Conservation (phyloP, 53 echinoderm and acorn worm genomes). For the Echinarachnius parma region DNA sequence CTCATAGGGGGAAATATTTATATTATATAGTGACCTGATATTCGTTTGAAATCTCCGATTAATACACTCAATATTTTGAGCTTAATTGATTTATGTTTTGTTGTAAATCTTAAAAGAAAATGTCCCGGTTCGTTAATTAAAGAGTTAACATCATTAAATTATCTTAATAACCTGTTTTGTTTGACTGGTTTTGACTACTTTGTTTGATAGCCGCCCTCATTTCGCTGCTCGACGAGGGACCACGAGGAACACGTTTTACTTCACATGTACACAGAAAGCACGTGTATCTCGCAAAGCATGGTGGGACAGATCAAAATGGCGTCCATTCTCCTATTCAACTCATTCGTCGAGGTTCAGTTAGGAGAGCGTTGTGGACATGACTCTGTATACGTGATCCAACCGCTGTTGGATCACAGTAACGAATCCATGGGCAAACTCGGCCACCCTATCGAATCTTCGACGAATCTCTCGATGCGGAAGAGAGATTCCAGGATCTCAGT, state of each 20-base stretch:
- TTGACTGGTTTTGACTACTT: background rate
- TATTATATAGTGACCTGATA: no score
- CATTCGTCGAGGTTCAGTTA: conserved; percentile 88
- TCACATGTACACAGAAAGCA: conserved; percentile 82
- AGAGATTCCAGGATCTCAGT: conserved; percentile 70
- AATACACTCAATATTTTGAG: no score
- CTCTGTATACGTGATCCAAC: conserved; percentile 57
- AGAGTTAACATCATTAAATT: no score
- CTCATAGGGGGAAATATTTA: no score
- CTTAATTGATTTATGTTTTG: no score
- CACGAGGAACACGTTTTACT: conserved; percentile 50
- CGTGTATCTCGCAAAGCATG: conserved; percentile 86
- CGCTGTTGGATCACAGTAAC: conserved; percentile 46
- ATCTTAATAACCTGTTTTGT: no score
- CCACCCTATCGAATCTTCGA: conserved; percentile 29
- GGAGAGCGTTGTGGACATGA: conserved; percentile 56
- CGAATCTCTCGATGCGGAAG: conserved; percentile 27
- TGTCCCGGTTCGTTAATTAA: no score
- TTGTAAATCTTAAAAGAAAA: no score
- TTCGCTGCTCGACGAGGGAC: conserved; percentile 69
- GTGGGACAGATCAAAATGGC: conserved; percentile 91
- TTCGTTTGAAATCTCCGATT: no score
- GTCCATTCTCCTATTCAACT: conserved; percentile 84
- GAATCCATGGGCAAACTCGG: conserved; percentile 8
- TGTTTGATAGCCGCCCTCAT: conserved; percentile 72